Conservation (phyloP, 2,888 invertebrate genomes). For the Orthosia cruda region DNA sequence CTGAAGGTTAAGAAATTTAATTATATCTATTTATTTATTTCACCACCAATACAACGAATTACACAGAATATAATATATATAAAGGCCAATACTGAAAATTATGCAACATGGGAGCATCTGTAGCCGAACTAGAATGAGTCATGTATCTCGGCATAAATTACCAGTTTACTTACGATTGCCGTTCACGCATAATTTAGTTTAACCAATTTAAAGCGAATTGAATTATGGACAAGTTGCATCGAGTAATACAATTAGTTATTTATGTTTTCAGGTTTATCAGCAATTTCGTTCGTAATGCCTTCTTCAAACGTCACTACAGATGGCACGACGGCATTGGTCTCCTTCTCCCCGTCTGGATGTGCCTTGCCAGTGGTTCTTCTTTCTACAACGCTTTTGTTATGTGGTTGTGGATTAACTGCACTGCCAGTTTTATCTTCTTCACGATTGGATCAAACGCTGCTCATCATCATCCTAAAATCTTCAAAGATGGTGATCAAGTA, state of each 20-base stretch:
- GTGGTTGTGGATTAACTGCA: slow-evolving; percentile 92
- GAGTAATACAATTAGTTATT: background rate
- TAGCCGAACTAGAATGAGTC: too few species aligned
- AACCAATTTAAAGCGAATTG: too few species aligned
- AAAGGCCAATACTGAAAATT: too few species aligned
- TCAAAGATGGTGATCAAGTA: slow-evolving; percentile 95
- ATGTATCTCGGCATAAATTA: too few species aligned
- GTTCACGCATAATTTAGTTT: too few species aligned
- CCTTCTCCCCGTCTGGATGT: slow-evolving; percentile 87
- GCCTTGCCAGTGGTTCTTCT: slow-evolving; percentile 78
- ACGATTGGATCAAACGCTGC: slow-evolving; percentile 94
- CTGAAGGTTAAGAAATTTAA: too few species aligned
- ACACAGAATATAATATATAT: too few species aligned
- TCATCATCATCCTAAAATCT: slow-evolving; percentile 94
- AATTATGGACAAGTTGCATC: background rate
- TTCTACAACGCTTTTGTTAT: slow-evolving; percentile 80
- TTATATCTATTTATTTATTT: too few species aligned
- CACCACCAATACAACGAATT: too few species aligned
- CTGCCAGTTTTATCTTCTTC: slow-evolving; percentile 92
- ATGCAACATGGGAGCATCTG: too few species aligned
- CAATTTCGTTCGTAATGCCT: slow-evolving; percentile 78
- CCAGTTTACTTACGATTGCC: too few species aligned
- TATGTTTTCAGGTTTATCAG: slow-evolving; percentile 74
- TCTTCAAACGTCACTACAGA: slow-evolving; percentile 79
- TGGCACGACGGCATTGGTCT: slow-evolving; percentile 84